These are phyloP conservation scores for Zaprionus inermis DNA, from an alignment of 1,140 invertebrate genomes.

Conservation along the genomic window DNA sequence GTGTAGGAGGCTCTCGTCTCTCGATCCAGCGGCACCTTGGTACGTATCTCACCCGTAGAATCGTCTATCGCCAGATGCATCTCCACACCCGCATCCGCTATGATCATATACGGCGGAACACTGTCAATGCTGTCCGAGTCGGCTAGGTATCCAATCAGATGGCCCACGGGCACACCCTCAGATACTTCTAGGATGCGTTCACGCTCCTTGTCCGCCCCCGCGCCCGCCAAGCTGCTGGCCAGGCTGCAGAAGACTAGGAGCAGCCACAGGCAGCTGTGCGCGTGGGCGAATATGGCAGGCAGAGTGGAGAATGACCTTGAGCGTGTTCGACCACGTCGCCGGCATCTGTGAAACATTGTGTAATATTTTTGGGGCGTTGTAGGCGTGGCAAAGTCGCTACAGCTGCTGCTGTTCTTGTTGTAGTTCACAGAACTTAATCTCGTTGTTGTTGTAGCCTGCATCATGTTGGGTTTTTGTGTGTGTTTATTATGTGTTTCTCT, in stretches of 20 bases:
- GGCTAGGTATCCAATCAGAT: constrained; percentile 93
- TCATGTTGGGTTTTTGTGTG: constrained; percentile 11
- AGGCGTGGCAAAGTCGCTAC: constrained; percentile 14
- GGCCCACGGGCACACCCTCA: constrained; percentile 93
- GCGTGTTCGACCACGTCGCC: constrained; percentile 38
- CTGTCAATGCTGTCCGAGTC: constrained; percentile 89
- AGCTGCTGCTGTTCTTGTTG: constrained; percentile 17
- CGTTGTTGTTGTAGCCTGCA: constrained; percentile 18
- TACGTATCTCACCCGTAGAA: constrained; percentile 95
- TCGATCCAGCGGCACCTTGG: constrained; percentile 93
- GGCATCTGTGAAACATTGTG: constrained; percentile 68
- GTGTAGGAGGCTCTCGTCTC: constrained; percentile 94
- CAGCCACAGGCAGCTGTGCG: constrained; percentile 24
- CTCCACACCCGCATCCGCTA: constrained; percentile 94
- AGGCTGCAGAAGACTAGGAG: constrained; percentile 34
- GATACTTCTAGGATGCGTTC: constrained; percentile 93
- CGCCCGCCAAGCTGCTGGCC: constrained; percentile 4
- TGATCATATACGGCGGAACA: constrained; percentile 94
- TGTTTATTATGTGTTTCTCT: constrained; percentile 4
- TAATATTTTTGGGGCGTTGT: constrained; percentile 51
- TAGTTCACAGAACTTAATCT: constrained; percentile 33
- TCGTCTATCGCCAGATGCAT: constrained; percentile 94
- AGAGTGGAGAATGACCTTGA: constrained; percentile 37
- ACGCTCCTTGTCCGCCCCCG: constrained; percentile 85
- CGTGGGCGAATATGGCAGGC: constrained; percentile 16